These are phyloP conservation scores for Novumbra hubbsi DNA, from an alignment of 2,797 vertebrate genomes.

Conservation along the genomic window DNA sequence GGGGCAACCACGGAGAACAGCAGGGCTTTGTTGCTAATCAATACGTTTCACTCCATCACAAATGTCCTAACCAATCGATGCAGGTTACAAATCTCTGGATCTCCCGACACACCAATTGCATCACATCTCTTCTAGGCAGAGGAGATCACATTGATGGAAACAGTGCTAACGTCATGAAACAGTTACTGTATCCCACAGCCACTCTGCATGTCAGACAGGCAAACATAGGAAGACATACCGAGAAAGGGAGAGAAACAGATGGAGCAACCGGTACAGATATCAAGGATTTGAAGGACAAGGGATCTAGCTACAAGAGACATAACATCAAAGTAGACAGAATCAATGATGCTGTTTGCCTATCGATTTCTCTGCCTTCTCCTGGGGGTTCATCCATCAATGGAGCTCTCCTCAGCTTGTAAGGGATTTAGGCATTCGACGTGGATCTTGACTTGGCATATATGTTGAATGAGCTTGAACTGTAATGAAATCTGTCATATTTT, in stretches of 20 bases:
- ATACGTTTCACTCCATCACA: slow-evolving; percentile 14
- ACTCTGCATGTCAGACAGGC: not conserved
- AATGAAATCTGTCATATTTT: slow-evolving; percentile 49
- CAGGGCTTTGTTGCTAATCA: slow-evolving; percentile 42
- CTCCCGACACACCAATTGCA: slow-evolving; percentile 19
- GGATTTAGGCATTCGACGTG: slow-evolving; percentile 63
- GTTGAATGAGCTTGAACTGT: slow-evolving; percentile 59
- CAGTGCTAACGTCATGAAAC: not conserved
- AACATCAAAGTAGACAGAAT: slow-evolving; percentile 71
- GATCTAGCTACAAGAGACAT: slow-evolving; percentile 65
- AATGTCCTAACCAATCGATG: slow-evolving; percentile 23
- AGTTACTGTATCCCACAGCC: not conserved
- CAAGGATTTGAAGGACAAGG: slow-evolving; percentile 49
- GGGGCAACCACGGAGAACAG: slow-evolving; percentile 43
- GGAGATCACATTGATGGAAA: not conserved
- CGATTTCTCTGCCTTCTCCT: slow-evolving; percentile 54
- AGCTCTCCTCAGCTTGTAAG: slow-evolving; percentile 55
- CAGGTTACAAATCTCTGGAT: not conserved
- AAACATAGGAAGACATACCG: not conserved
- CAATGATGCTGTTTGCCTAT: slow-evolving; percentile 73
- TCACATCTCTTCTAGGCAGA: not conserved
- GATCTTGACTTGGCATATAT: slow-evolving; percentile 57
- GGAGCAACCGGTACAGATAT: slow-evolving; percentile 8
- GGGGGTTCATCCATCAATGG: slow-evolving; percentile 61
- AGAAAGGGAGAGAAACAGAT: not conserved